Evolutionary conservation across 1,140 invertebrate species (phyloP).

Genomic region (Lysiphlebus fabarum): DNA sequence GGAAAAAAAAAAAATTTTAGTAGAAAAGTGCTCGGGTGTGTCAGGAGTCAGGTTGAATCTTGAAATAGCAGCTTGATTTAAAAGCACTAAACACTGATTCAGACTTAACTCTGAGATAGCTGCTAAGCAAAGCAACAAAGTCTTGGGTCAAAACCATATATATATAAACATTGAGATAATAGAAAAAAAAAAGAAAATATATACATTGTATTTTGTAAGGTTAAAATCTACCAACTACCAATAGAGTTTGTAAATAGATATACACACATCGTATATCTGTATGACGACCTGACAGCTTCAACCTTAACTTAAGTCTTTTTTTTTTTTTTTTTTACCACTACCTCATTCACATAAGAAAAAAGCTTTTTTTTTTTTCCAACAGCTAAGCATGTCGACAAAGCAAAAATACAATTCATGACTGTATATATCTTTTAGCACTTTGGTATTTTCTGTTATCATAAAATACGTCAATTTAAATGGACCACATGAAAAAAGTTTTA

Average conservation of each 20-base stretch:
- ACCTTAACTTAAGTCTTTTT: no score
- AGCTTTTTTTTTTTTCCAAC: not conserved
- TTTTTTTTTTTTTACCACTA: not conserved
- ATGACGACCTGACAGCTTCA: no score
- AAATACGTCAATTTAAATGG: conserved; percentile 6
- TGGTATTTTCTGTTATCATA: conserved; percentile 3
- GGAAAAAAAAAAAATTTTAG: conserved; percentile 5
- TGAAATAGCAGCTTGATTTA: conserved; percentile 35
- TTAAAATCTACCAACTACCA: no score
- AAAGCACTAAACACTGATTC: conserved; percentile 49
- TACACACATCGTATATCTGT: no score
- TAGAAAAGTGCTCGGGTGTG: conserved; percentile 20
- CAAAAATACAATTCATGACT: not conserved
- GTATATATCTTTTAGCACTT: conserved; percentile 2
- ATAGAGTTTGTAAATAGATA: no score
- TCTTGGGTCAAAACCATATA: conserved; percentile 2
- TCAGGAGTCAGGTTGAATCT: conserved; percentile 8
- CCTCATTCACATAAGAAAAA: not conserved
- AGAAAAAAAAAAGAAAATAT: conserved; percentile 18
- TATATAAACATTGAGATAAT: conserved; percentile 14
- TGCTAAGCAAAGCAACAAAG: not conserved
- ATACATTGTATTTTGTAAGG: conserved; percentile 3
- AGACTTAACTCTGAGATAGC: conserved; percentile 42
- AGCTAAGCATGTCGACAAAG: not conserved
- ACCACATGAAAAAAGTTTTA: not conserved